These are phyloP conservation scores for Malurus melanocephalus DNA, from an alignment of 2,113 vertebrate species.

Conservation along the genomic window DNA sequence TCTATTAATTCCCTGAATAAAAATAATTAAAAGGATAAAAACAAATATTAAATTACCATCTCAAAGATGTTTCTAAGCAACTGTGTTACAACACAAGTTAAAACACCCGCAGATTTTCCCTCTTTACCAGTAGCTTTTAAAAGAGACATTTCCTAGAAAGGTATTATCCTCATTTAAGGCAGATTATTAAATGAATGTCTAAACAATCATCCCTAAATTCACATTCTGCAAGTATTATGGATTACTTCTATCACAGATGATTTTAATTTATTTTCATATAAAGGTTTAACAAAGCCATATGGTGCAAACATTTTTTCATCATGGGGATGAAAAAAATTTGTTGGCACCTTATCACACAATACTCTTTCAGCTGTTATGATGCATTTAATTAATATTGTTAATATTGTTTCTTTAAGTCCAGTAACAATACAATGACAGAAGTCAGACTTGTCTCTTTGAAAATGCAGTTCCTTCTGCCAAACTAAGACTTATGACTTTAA, in stretches of 20 bases:
- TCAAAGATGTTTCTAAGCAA: background rate
- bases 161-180: background rate
- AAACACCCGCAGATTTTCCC: background rate
- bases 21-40: conserved; percentile 7
- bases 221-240: background rate
- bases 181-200: background rate
- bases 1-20: conserved; percentile 91
- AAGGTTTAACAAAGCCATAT: background rate
- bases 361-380: background rate
- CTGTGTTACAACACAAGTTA: background rate
- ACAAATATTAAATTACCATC: background rate
- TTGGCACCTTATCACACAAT: background rate
- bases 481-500: background rate
- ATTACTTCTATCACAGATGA: background rate
- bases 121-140: background rate
- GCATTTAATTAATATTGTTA: background rate
- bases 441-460: background rate
- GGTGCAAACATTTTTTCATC: background rate
- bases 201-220: background rate
- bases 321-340: background rate
- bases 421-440: background rate
- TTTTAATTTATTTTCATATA: background rate
- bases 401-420: background rate
- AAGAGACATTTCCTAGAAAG: background rate
- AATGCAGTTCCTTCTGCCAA: background rate